A percentile compares a stretch with the other conserved stretches of the same genome.
Evolutionary conservation across 1,140 invertebrate species (phyloP).

Genomic region (Lethrus apterus): DNA sequence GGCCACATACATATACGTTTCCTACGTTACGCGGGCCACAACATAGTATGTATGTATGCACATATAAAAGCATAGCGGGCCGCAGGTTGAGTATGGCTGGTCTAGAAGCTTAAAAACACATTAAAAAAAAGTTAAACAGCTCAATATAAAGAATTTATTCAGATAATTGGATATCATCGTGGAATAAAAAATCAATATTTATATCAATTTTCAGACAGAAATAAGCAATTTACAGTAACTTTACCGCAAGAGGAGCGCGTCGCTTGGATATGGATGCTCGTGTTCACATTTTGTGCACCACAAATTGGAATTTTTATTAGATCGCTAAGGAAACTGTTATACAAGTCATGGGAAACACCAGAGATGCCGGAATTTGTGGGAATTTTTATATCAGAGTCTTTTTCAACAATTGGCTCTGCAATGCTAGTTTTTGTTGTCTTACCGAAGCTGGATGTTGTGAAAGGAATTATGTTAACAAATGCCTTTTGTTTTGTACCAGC

Average conservation of each 20-base stretch:
- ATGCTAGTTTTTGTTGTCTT: constrained; percentile 82
- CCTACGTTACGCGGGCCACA: too few species aligned
- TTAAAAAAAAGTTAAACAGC: not conserved
- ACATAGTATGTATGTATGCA: too few species aligned
- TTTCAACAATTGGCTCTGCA: constrained; percentile 77
- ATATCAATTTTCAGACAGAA: constrained; percentile 63
- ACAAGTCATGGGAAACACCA: constrained; percentile 69
- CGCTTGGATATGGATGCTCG: constrained; percentile 85
- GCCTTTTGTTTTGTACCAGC: constrained; percentile 85
- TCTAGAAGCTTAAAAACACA: too few species aligned
- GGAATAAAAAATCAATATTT: constrained; percentile 2
- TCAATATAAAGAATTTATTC: too few species aligned
- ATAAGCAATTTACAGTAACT: constrained; percentile 66
- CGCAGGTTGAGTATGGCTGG: too few species aligned
- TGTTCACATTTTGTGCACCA: constrained; percentile 76
- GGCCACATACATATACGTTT: too few species aligned
- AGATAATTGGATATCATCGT: too few species aligned
- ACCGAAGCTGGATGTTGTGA: constrained; percentile 83
- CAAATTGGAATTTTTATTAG: constrained; percentile 81
- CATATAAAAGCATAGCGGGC: too few species aligned
- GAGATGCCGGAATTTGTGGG: constrained; percentile 53
- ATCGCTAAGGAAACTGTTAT: constrained; percentile 77
- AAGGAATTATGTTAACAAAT: constrained; percentile 89
- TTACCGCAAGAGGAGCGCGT: constrained; percentile 73
- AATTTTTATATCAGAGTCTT: constrained; percentile 73